phyloP scores from a whole-genome alignment of 2,797 vertebrate species.

The Tragelaphus eurycerus region DNA sequence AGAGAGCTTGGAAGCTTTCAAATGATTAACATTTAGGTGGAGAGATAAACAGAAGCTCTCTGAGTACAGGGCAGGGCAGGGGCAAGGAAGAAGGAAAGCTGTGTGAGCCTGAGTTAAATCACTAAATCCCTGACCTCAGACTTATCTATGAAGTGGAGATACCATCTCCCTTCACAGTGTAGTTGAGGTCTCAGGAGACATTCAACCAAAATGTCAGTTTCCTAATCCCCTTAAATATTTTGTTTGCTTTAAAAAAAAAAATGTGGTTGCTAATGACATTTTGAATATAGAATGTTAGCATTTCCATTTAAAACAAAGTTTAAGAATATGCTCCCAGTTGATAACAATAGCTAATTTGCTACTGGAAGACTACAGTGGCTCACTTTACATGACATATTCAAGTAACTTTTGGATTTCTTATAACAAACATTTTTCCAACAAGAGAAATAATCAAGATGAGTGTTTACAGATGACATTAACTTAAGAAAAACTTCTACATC shows the following conservation, averaged over 20 bases:
- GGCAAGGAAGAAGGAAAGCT: neutral
- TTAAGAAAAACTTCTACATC: constrained; percentile 26
- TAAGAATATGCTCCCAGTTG: neutral
- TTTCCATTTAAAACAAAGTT: neutral
- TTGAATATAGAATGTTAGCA: neutral
- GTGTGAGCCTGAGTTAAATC: neutral
- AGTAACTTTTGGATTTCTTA: neutral
- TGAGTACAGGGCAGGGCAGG: neutral
- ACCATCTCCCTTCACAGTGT: neutral
- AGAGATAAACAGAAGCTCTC: neutral
- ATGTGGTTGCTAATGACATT: neutral
- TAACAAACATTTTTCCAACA: neutral
- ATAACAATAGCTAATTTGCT: constrained; percentile 7
- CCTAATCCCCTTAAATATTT: neutral
- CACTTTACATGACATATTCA: neutral
- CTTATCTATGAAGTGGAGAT: neutral
- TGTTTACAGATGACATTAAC: neutral
- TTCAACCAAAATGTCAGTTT: neutral
- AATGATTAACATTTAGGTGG: neutral
- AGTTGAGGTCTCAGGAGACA: neutral
- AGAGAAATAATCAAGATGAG: constrained; percentile 25
- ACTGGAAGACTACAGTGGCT: neutral
- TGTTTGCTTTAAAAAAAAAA: neutral
- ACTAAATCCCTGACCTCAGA: neutral
- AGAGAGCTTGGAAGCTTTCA: neutral